Percentiles rank a stretch among this genome's conserved stretches.
Conservation (phyloP, 2,888 invertebrate species). For the Hirudinaria manillensis region DNA sequence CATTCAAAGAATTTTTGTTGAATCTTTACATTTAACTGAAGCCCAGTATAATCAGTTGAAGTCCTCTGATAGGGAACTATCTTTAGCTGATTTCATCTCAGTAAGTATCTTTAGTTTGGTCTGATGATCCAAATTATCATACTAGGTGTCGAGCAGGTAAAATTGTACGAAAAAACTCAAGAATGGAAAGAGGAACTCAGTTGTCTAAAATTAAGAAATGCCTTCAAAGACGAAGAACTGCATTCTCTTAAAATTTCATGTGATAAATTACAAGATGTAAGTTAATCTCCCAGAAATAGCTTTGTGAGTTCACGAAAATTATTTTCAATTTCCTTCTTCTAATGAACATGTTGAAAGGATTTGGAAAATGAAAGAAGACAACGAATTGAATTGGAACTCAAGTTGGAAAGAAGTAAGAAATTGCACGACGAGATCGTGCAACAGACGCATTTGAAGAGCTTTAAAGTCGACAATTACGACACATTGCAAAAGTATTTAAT, state of each 20-base stretch:
- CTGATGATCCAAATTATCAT: not conserved
- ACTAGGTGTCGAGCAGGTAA: conserved; percentile 2
- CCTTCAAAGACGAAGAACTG: conserved; percentile 5
- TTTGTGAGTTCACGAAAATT: not conserved
- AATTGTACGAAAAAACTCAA: conserved; percentile 10
- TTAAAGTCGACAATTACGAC: conserved; percentile 23
- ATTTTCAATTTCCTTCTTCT: too few species aligned
- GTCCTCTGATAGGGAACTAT: not conserved
- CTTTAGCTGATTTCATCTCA: conserved; percentile 14
- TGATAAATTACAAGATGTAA: conserved; percentile 11
- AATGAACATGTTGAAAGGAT: not conserved
- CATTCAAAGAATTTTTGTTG: conserved; percentile 11
- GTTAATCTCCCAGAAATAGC: not conserved
- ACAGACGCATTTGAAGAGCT: not conserved
- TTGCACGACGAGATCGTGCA: not conserved
- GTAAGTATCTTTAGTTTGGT: not conserved
- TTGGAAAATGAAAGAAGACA: conserved; percentile 1
- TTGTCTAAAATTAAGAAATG: not conserved
- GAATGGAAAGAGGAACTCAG: conserved; percentile 3
- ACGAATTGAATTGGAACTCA: conserved; percentile 8
- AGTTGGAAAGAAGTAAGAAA: conserved; percentile 11
- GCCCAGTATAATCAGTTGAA: conserved; percentile 3
- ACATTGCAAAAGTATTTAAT: conserved; percentile 1
- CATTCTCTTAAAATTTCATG: conserved; percentile 9
- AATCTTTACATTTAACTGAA: conserved; percentile 6